A percentile compares a stretch with the other conserved stretches of the same genome.
These are phyloP conservation scores for Epiblema foenella DNA, from an alignment of 2,888 invertebrate species.

Conservation along the genomic window DNA sequence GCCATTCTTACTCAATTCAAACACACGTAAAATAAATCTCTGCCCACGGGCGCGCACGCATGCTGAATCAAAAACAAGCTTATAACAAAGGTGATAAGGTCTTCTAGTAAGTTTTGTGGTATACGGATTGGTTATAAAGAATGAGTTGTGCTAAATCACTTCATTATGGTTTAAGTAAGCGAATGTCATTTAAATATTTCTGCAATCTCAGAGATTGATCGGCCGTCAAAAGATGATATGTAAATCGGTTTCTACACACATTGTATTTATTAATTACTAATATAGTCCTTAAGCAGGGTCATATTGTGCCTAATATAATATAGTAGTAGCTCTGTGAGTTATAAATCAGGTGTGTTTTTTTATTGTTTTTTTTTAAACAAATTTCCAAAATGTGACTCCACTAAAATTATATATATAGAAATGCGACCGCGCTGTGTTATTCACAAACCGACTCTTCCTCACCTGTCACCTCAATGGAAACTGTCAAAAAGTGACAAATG, in stretches of 20 bases:
- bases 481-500: too few relatives aligned
- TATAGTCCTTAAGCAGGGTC: background rate
- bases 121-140: conserved; percentile 2
- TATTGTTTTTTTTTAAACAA: too few relatives aligned
- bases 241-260: conserved; percentile 11
- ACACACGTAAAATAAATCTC: conserved; percentile 24
- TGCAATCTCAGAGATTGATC: conserved; percentile 29
- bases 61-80: background rate
- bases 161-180: conserved; percentile 34
- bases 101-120: background rate
- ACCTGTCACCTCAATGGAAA: too few relatives aligned
- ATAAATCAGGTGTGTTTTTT: background rate
- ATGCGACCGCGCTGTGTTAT: too few relatives aligned
- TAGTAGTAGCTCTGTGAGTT: too few relatives aligned
- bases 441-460: too few relatives aligned
- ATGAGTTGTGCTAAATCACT: conserved; percentile 30
- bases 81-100: background rate
- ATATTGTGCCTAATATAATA: too few relatives aligned
- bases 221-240: conserved; percentile 6
- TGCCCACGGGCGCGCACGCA: conserved; percentile 20
- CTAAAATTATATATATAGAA: too few relatives aligned
- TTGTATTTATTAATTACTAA: background rate
- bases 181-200: conserved; percentile 38
- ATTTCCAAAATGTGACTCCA: too few relatives aligned
- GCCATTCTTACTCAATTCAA: conserved; percentile 26